Evolutionary conservation across 2,888 invertebrate species (phyloP).

Genomic region (Agapostemon virescens): DNA sequence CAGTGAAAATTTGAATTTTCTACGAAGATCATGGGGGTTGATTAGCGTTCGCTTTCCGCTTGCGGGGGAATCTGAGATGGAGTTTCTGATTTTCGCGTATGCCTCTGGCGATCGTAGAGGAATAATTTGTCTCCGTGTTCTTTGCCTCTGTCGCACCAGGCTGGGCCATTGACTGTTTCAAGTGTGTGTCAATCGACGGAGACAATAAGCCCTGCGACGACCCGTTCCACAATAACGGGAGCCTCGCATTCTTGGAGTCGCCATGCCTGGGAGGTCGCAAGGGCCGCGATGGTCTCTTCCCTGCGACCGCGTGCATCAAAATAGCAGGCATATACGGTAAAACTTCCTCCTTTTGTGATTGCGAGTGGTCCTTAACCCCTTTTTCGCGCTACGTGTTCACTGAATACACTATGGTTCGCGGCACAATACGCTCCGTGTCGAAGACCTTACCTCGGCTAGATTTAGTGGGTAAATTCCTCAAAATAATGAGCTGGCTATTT

Average conservation of each 20-base stretch:
- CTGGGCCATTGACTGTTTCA: conserved; percentile 94
- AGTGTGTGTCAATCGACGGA: conserved; percentile 95
- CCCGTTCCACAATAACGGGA: conserved; percentile 96
- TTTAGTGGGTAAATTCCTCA: conserved; percentile 10
- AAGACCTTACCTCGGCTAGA: conserved; percentile 12
- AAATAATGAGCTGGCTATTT: conserved; percentile 19
- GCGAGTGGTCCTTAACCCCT: conserved; percentile 45
- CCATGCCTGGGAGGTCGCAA: conserved; percentile 97
- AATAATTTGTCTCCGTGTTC: not conserved
- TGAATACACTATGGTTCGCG: conserved; percentile 38
- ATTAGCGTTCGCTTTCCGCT: not conserved
- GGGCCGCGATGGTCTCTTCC: conserved; percentile 95
- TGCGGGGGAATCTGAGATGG: not conserved
- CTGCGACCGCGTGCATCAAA: conserved; percentile 98
- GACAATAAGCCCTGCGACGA: conserved; percentile 95
- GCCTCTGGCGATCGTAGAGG: not conserved
- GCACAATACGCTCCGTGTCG: conserved; percentile 29
- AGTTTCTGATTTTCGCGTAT: not conserved
- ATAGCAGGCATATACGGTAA: conserved; percentile 94
- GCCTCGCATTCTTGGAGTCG: conserved; percentile 90
- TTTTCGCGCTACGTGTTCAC: conserved; percentile 40
- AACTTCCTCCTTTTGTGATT: conserved; percentile 69
- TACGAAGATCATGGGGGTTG: too few species aligned
- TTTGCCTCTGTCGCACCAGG: conserved; percentile 38
- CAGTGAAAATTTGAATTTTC: too few species aligned